phyloP scores from a whole-genome alignment of 2,113 vertebrate genomes.

The Pheucticus melanocephalus region DNA sequence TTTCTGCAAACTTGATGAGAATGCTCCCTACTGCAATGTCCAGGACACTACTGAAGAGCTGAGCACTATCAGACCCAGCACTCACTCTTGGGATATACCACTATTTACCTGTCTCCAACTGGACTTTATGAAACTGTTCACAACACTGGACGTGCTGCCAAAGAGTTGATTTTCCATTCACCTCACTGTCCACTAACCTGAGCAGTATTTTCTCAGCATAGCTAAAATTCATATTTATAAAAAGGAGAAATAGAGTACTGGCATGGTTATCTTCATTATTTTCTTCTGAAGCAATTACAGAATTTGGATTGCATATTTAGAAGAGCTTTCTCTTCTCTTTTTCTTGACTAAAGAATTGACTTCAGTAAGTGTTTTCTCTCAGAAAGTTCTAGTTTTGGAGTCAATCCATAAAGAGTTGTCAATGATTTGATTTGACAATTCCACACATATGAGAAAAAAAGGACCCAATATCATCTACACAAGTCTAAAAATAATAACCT shows the following conservation, averaged over 20 bases:
- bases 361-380: not conserved
- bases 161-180: not conserved
- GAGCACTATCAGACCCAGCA: not conserved
- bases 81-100: not conserved
- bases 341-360: not conserved
- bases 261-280: not conserved
- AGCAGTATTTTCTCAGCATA: not conserved
- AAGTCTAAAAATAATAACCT: not conserved
- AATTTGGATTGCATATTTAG: not conserved
- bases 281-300: not conserved
- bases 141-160: not conserved
- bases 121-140: not conserved
- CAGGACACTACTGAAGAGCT: not conserved
- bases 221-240: not conserved
- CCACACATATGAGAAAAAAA: not conserved
- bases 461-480: not conserved
- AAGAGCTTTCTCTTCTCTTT: not conserved
- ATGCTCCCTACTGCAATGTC: fast-evolving
- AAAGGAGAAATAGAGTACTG: not conserved
- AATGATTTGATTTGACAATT: not conserved
- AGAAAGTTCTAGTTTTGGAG: not conserved
- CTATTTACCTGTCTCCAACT: not conserved
- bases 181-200: not conserved
- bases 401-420: not conserved
- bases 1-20: not conserved